Evolutionary conservation across 2,797 vertebrate species (phyloP), one percentile per base, ranked within the genome.

Genomic region (Lacerta viridis): DNA sequence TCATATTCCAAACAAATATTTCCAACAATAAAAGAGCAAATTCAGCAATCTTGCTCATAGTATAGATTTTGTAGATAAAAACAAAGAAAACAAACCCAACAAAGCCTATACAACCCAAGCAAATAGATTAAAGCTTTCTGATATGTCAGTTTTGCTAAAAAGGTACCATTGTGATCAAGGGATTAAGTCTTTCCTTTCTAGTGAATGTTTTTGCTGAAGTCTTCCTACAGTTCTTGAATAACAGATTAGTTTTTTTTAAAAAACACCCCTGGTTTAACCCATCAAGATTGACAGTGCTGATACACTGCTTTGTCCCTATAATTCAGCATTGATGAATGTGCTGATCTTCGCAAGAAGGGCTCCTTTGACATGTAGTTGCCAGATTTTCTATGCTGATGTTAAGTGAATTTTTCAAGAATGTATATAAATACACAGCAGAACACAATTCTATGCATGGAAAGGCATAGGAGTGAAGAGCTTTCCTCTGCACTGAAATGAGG

Each of bases 101-200:
- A 39, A 76, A 89, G 41, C 33, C 77, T 68, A 50, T 18, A 61
- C 27, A 85, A 80, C 41, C 46, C 5, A 74, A 85, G 55, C 39
- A 89, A 27, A 89, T 66, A 85, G 61, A 88, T 85, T 68, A 90
- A 90, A 71, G 59, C 77, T 87, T 85, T 88, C 82, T 81, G 82
- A 76, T 80, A 84, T 5, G 20, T 75, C 76, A 80, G 33, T 84
- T 84, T 72, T 41, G 69, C 61, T 87, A 39, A 43, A 80, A 80
- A 76, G 41, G 43, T 69, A 74, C 39, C 41, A 84, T 41, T 84
- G 41, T 88, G 78, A 88, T 90, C 77, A 87, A 85, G 71, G 68
- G 71, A 76, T 76, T 81, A 66, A 75, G 71, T 46, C 78, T 69
- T 85, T 76, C 20, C 20, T 81, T 87, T 76, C 23, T 36, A 80